Percentiles rank a stretch among this genome's conserved stretches.
These are phyloP conservation scores for Disparrhopalites patrizii DNA, from an alignment of 2,888 invertebrate species.

Conservation along the genomic window DNA sequence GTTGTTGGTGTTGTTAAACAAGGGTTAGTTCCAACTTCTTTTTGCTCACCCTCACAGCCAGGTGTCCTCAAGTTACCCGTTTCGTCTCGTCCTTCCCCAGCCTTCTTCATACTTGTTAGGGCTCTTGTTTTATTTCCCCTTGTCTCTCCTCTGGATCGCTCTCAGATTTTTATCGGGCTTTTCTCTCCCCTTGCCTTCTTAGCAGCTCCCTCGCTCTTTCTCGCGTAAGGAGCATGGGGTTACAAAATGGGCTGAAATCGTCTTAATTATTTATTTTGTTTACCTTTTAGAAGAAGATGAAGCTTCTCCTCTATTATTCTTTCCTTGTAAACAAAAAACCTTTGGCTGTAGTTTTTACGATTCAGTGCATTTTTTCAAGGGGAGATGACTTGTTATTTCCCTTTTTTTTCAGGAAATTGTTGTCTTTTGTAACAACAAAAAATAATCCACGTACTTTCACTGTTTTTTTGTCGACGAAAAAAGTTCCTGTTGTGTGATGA, in stretches of 20 bases:
- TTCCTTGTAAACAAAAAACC: neutral
- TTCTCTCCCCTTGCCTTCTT: neutral
- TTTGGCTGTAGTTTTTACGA: too few relatives aligned
- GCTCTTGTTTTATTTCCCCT: neutral
- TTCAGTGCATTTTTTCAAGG: too few relatives aligned
- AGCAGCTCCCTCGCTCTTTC: too few relatives aligned
- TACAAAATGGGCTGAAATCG: neutral
- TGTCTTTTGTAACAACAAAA: too few relatives aligned
- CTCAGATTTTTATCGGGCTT: conserved; percentile 1
- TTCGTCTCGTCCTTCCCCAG: too few relatives aligned
- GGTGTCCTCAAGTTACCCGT: conserved; percentile 18
- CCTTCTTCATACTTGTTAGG: neutral
- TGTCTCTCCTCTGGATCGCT: too few relatives aligned
- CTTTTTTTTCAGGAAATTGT: too few relatives aligned
- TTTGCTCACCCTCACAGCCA: conserved; percentile 4
- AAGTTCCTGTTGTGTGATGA: too few relatives aligned
- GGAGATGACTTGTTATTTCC: too few relatives aligned
- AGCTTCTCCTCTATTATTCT: neutral
- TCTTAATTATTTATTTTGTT: neutral
- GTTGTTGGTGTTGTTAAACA: neutral
- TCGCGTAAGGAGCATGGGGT: too few relatives aligned
- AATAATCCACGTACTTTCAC: too few relatives aligned
- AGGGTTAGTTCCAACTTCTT: neutral
- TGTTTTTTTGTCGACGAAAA: too few relatives aligned
- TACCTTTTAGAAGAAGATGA: neutral